phyloP scores from a whole-genome alignment of 2,797 vertebrate species.

The Gadopsis marmoratus region DNA sequence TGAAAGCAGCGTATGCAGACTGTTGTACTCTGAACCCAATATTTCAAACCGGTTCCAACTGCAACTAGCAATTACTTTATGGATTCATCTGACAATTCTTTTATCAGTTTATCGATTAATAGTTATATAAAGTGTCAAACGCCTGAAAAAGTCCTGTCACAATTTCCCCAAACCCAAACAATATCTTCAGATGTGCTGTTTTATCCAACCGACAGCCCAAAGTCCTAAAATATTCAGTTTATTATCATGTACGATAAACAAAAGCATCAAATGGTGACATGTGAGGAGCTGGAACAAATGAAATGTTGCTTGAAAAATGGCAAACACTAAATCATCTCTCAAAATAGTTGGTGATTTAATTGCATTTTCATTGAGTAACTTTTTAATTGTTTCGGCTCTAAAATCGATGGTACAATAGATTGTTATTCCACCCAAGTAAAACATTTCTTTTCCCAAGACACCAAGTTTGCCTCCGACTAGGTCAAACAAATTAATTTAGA shows the following conservation, averaged over 20 bases:
- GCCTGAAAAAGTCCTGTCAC: background rate
- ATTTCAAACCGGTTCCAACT: background rate
- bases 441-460: background rate
- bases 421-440: background rate
- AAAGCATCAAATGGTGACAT: background rate
- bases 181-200: background rate
- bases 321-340: background rate
- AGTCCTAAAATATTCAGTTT: background rate
- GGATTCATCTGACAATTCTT: background rate
- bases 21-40: background rate
- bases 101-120: background rate
- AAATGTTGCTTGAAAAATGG: background rate
- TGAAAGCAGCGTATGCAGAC: background rate
- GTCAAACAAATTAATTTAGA: background rate
- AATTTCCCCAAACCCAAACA: background rate
- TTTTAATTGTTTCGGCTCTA: background rate
- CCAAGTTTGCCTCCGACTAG: background rate
- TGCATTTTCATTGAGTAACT: too few species aligned
- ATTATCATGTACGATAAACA: background rate
- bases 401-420: background rate
- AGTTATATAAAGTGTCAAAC: background rate
- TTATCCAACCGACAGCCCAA: background rate
- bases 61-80: too few species aligned
- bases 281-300: background rate
- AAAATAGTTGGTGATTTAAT: background rate